A percentile compares a stretch with the other conserved stretches of the same genome.
These are phyloP conservation scores for Nannoperca obscura DNA, from an alignment of 2,797 vertebrate species.

Conservation along the genomic window DNA sequence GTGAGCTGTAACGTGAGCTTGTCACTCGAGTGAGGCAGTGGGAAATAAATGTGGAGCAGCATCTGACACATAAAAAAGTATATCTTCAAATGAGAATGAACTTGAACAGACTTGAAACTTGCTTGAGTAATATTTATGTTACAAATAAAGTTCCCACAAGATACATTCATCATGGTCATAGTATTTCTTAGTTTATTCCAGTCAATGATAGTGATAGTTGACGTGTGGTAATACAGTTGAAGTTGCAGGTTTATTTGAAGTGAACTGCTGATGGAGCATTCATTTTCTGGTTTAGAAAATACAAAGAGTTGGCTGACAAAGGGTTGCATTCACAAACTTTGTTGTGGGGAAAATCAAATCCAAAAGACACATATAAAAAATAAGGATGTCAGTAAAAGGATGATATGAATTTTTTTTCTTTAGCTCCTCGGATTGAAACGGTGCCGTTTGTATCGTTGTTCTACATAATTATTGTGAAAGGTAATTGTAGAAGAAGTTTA, in stretches of 20 bases:
- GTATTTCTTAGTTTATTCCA: not conserved
- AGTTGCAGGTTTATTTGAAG: not conserved
- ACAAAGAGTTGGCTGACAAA: not conserved
- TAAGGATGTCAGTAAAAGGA: not conserved
- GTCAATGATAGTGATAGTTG: not conserved
- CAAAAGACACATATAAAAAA: not conserved
- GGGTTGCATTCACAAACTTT: not conserved
- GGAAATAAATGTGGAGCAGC: not conserved
- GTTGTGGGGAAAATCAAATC: not conserved
- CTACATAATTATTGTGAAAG: constrained; percentile 7
- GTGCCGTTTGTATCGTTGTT: not conserved
- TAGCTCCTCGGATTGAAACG: not conserved
- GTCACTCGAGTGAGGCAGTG: not conserved
- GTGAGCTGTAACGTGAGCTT: not conserved
- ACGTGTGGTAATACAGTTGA: not conserved
- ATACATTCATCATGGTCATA: not conserved
- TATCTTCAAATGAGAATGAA: not conserved
- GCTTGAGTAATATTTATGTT: too few species aligned
- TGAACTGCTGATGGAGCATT: not conserved
- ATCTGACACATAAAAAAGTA: not conserved
- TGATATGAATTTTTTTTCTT: not conserved
- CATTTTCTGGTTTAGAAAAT: not conserved
- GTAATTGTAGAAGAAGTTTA: not conserved
- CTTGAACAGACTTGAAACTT: not conserved
- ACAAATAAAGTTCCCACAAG: too few species aligned